Evolutionary conservation across 2,888 invertebrate species (phyloP).

Genomic region (Torymus texanus): DNA sequence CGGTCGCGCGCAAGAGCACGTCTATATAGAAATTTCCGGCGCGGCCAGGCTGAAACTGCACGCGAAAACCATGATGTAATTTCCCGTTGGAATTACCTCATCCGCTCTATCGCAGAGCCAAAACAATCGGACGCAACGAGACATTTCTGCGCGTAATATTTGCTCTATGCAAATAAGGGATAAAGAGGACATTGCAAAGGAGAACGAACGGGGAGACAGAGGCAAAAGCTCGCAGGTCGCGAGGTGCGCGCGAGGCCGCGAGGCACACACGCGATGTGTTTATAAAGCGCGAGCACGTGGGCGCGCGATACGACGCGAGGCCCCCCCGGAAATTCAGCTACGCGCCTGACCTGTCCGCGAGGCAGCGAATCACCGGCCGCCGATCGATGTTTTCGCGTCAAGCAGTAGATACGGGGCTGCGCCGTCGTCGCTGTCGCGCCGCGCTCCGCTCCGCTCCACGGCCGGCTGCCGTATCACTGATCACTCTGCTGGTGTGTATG

Average conservation of each 20-base stretch:
- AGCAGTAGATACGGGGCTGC: constrained; percentile 51
- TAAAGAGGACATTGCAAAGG: too few species aligned
- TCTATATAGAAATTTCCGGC: constrained; percentile 28
- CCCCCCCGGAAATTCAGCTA: neutral
- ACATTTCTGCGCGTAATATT: too few species aligned
- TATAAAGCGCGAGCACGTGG: constrained; percentile 22
- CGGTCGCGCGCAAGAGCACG: neutral
- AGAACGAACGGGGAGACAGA: too few species aligned
- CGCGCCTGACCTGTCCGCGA: neutral
- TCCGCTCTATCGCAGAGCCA: neutral
- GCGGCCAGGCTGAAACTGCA: constrained; percentile 9
- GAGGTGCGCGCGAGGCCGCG: too few species aligned
- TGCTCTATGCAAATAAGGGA: too few species aligned
- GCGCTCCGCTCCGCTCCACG: neutral
- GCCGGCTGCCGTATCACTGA: neutral
- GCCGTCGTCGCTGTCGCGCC: too few species aligned
- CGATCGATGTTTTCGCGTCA: constrained; percentile 61
- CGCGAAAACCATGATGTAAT: constrained; percentile 18
- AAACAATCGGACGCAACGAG: too few species aligned
- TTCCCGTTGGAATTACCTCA: neutral
- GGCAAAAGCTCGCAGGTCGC: too few species aligned
- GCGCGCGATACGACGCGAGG: neutral
- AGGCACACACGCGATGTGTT: too few species aligned
- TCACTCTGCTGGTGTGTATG: constrained; percentile 57
- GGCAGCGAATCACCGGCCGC: constrained; percentile 33